Evolutionary conservation across 2,888 invertebrate genomes (phyloP).

Genomic region (Malthinus flaveolus): DNA sequence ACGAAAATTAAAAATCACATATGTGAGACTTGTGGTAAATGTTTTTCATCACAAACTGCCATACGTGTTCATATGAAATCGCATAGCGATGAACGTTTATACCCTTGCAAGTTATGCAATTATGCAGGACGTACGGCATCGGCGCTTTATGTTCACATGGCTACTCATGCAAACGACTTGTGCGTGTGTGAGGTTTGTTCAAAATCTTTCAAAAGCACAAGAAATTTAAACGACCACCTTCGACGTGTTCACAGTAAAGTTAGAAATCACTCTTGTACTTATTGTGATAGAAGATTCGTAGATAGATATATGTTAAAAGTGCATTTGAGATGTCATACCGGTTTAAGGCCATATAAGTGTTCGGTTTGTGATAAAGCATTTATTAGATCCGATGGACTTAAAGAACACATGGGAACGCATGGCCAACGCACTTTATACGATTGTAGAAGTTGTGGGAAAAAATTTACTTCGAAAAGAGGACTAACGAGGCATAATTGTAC

Average conservation of each 20-base stretch:
- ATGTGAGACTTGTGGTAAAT: constrained; percentile 45
- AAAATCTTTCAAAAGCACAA: constrained; percentile 44
- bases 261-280: constrained; percentile 43
- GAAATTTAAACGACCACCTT: constrained; percentile 44
- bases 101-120: constrained; percentile 42
- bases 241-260: constrained; percentile 41
- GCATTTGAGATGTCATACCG: constrained; percentile 44
- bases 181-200: constrained; percentile 46
- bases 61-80: constrained; percentile 42
- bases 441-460: constrained; percentile 42
- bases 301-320: constrained; percentile 44
- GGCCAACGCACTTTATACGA: constrained; percentile 37
- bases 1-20: constrained; percentile 43
- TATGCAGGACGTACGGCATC: constrained; percentile 46
- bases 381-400: constrained; percentile 43
- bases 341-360: constrained; percentile 43
- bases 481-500: constrained; percentile 42
- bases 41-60: constrained; percentile 41
- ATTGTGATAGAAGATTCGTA: constrained; percentile 44
- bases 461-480: constrained; percentile 42
- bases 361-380: constrained; percentile 42
- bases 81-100: constrained; percentile 42
- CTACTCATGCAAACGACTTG: constrained; percentile 42
- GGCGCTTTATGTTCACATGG: constrained; percentile 45
- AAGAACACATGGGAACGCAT: constrained; percentile 43